Base-by-base conservation (phyloP, 2,888 invertebrate genomes). In the Pachliopta kotzebuea region DNA sequence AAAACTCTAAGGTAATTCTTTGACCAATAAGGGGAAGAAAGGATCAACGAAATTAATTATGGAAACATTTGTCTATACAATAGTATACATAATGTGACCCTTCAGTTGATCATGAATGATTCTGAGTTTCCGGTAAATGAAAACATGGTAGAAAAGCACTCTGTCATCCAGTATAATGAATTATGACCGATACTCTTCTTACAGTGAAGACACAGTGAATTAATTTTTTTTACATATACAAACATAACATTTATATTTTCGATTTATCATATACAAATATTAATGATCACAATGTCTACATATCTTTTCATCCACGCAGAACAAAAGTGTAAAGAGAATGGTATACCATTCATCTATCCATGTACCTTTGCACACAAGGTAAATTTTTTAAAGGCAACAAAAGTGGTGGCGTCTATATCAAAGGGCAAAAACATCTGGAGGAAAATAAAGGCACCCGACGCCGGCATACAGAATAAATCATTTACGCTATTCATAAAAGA, bases 401-500 rank as follows among this genome's bases (percentile, higher is more conserved):
- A 59, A 61, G 60, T 57, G 60, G 68, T 65, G 68, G 67, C 71
- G 68, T 69, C 69, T 66, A 72, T 72, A 72, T 76, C 72, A 74
- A 75, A 74, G 74, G 71, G 75, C 71, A 69, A 71, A 69, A 69
- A 70, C 67, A 67, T 68, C 66, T 62, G 66, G 63, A 72, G 68
- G 71, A 72, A 73, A 77, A 76, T 74, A 73, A 76, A 74, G 72
- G 72, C 73, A 74, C 75, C 77, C 74, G 71, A 70, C 73, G 72
- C 76, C 69, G 71, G 82, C 80, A 84, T 84, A 65, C 57, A n/a
- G 54, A 83, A 88, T 91, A 90, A 90, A 90, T 89, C 90, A 90
- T 87, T 85, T 80, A 74, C 86, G 86, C 84, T 87, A 90, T 90
- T 90, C 90, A 90, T 89, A 90, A 90, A 90, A 88, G 84, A 82